Evolutionary conservation across 2,888 invertebrate species (phyloP).

Genomic region (Celastrina argiolus): DNA sequence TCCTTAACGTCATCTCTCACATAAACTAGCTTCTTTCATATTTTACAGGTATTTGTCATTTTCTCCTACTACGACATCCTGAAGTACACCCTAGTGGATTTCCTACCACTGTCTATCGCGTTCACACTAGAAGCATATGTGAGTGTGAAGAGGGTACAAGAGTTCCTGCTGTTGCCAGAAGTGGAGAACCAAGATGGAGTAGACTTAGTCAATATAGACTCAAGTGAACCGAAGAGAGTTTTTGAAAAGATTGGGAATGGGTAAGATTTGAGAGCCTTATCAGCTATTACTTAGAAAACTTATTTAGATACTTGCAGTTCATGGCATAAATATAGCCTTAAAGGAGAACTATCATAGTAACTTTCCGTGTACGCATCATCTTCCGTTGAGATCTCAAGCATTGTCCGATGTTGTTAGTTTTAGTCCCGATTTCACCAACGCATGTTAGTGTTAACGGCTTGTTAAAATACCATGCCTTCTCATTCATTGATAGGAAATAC

Average conservation of each 20-base stretch:
- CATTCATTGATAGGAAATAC: too few species aligned
- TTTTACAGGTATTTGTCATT: constrained; percentile 81
- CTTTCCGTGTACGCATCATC: too few species aligned
- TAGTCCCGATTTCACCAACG: too few species aligned
- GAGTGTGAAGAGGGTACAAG: constrained; percentile 83
- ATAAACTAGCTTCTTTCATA: not conserved
- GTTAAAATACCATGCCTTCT: too few species aligned
- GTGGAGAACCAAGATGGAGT: constrained; percentile 58
- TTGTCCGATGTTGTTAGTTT: too few species aligned
- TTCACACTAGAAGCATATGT: constrained; percentile 87
- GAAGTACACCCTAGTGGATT: constrained; percentile 87
- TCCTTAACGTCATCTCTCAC: not conserved
- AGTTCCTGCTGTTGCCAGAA: constrained; percentile 74
- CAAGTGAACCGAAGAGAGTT: constrained; percentile 45
- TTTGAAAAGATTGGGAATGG: constrained; percentile 71
- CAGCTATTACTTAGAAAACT: too few species aligned
- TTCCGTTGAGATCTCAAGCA: too few species aligned
- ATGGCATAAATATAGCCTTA: too few species aligned
- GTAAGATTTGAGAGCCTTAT: constrained; percentile 42
- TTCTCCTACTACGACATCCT: constrained; percentile 89
- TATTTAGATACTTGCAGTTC: not conserved
- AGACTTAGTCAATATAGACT: constrained; percentile 55
- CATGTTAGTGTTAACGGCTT: too few species aligned
- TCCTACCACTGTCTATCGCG: constrained; percentile 87
- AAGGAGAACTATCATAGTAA: too few species aligned